A percentile compares a stretch with the other conserved stretches of the same genome.
Evolutionary conservation across 2,888 invertebrate genomes (phyloP).

Genomic region (Allolobophora icterica): DNA sequence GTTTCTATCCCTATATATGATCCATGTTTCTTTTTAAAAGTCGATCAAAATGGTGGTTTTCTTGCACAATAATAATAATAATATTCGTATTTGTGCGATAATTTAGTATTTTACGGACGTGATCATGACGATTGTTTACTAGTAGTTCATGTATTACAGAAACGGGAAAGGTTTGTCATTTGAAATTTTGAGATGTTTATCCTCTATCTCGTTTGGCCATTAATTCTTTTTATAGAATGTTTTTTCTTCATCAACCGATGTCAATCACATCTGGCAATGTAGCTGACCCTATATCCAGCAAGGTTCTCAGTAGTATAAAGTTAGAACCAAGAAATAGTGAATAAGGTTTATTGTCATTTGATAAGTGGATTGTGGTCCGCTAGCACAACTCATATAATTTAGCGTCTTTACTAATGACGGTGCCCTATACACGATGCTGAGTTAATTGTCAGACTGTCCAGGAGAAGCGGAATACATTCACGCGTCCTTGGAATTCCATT

Average conservation of each 20-base stretch:
- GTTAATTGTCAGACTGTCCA: too few relatives aligned
- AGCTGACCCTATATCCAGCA: too few relatives aligned
- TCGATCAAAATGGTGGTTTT: constrained; percentile 3
- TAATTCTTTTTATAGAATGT: neutral
- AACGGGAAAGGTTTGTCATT: neutral
- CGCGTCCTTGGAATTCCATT: too few relatives aligned
- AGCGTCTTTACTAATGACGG: neutral
- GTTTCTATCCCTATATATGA: neutral
- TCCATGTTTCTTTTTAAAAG: constrained; percentile 29
- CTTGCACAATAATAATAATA: neutral
- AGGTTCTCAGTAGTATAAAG: neutral
- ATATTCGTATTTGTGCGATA: neutral
- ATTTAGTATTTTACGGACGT: neutral
- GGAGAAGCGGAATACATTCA: neutral
- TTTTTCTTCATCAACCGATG: neutral
- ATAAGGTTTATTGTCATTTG: neutral
- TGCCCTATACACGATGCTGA: neutral
- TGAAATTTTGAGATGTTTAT: neutral
- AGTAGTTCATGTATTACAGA: neutral
- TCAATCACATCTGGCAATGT: neutral
- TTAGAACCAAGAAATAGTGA: neutral
- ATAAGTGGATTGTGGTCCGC: neutral
- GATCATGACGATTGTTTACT: neutral
- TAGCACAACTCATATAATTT: neutral
- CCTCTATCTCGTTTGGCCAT: neutral